Conservation (phyloP, 2,797 vertebrate species). For the Rallus crepitans region DNA sequence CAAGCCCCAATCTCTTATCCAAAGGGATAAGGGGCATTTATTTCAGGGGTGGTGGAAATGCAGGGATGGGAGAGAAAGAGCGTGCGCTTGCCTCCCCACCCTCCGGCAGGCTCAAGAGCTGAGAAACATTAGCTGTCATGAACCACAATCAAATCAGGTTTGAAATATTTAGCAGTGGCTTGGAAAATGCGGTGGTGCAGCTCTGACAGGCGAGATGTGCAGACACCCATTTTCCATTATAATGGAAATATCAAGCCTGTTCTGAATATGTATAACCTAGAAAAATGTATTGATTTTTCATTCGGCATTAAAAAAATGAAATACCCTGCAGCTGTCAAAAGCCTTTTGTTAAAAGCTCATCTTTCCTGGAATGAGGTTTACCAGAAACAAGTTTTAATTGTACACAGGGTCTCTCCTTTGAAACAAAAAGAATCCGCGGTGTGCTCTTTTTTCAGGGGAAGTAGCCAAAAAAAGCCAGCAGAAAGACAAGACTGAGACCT, state of each 20-base stretch:
- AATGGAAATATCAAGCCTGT: constrained; percentile 89
- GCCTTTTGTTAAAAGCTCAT: constrained; percentile 98
- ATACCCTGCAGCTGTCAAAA: constrained; percentile 99
- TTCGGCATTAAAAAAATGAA: constrained; percentile 93
- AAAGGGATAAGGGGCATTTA: constrained; percentile 57
- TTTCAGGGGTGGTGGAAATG: constrained; percentile 45
- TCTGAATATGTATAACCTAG: constrained; percentile 98
- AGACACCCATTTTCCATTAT: constrained; percentile 88
- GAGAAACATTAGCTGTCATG: constrained; percentile 89
- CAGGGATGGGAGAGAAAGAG: constrained; percentile 61
- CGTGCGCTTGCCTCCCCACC: constrained; percentile 50
- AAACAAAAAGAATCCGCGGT: constrained; percentile 47
- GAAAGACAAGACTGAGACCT: neutral
- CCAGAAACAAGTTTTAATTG: constrained; percentile 97
- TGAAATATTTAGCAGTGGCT: constrained; percentile 99
- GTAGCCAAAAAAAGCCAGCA: neutral
- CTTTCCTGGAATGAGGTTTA: constrained; percentile 89
- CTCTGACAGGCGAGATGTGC: constrained; percentile 92
- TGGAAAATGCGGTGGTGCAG: constrained; percentile 93
- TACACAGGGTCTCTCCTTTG: constrained; percentile 80
- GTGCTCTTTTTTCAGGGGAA: constrained; percentile 16
- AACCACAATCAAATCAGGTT: constrained; percentile 97
- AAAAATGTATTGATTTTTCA: constrained; percentile 99
- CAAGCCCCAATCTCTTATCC: constrained; percentile 28
- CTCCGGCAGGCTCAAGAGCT: constrained; percentile 78